Conservation (phyloP, 1,140 invertebrate species). For the Phthorimaea operculella region DNA sequence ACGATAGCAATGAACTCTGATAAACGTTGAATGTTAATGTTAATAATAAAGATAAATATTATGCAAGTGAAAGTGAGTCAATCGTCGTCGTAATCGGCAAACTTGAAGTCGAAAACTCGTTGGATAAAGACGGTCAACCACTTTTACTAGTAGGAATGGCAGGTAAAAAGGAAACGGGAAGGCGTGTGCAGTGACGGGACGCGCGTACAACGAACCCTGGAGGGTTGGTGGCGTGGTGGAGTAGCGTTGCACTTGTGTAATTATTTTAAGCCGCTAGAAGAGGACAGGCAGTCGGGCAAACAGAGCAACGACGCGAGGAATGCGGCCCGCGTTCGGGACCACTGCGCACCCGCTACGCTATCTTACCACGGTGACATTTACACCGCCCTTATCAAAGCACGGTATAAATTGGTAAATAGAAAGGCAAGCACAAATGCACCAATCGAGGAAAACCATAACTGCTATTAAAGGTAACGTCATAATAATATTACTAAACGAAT, state of each 20-base stretch:
- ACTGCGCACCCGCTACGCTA: background rate
- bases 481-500: no score
- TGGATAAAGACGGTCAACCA: constrained; percentile 24
- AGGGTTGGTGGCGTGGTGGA: constrained; percentile 10
- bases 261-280: constrained; percentile 60
- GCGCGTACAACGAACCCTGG: no score
- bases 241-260: constrained; percentile 52
- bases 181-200: no score
- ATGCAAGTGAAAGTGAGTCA: constrained; percentile 39
- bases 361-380: background rate
- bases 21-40: constrained; percentile 9
- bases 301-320: constrained; percentile 36
- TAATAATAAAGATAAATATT: constrained; percentile 11
- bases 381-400: background rate
- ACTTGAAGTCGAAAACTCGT: constrained; percentile 30
- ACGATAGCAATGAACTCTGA: background rate
- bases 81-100: constrained; percentile 20
- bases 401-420: no score
- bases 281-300: constrained; percentile 43
- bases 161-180: background rate
- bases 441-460: no score
- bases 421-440: no score
- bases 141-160: constrained; percentile 24
- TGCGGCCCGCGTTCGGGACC: constrained; percentile 34
- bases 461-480: no score